Evolutionary conservation across 2,888 invertebrate species (phyloP).

Genomic region (Scaptomyza caliginosa): DNA sequence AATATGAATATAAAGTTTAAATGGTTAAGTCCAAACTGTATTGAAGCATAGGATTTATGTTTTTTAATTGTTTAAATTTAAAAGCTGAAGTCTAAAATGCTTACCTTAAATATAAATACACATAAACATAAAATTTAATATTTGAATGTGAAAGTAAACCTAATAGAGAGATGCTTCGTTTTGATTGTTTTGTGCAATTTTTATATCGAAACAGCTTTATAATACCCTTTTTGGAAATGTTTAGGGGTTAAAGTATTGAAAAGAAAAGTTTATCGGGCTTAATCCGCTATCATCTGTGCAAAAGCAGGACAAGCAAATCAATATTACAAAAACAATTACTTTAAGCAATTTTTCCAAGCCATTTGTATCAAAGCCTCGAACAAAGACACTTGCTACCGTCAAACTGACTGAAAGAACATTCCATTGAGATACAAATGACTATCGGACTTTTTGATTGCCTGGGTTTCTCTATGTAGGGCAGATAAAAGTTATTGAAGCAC

Average conservation of each 20-base stretch:
- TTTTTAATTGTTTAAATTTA: too few species aligned
- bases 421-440: conserved; percentile 48
- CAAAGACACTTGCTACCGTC: conserved; percentile 76
- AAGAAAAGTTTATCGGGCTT: conserved; percentile 6
- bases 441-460: conserved; percentile 45
- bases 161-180: too few species aligned
- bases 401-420: conserved; percentile 55
- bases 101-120: too few species aligned
- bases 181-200: neutral
- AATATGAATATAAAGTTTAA: too few species aligned
- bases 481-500: conserved; percentile 57
- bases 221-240: neutral
- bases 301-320: conserved; percentile 17
- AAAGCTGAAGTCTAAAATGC: too few species aligned
- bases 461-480: conserved; percentile 33
- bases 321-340: conserved; percentile 72
- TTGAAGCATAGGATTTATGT: too few species aligned
- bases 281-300: conserved; percentile 1
- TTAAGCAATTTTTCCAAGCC: conserved; percentile 78
- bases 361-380: conserved; percentile 80
- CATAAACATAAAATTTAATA: too few species aligned
- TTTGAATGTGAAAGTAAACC: too few species aligned
- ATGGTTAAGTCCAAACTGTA: too few species aligned
- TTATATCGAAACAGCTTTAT: neutral
- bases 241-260: neutral